Evolutionary conservation across 2,797 vertebrate species (phyloP).

Genomic region (Pipistrellus kuhlii): DNA sequence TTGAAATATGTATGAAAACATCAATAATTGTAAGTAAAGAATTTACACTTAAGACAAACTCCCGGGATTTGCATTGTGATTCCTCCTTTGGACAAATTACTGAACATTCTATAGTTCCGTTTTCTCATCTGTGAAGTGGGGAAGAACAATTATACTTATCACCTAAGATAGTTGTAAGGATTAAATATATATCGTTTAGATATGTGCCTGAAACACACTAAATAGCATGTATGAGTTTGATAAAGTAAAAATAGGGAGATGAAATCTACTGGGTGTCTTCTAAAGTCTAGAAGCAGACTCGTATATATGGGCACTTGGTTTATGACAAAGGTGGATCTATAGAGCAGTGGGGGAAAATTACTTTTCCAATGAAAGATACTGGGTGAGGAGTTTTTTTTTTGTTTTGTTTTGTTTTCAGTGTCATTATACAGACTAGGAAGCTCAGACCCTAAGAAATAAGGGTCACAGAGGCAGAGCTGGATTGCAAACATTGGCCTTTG

Average conservation of each 20-base stretch:
- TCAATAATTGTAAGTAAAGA: conserved; percentile 1
- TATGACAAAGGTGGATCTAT: neutral
- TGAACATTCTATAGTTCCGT: neutral
- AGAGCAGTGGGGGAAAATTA: neutral
- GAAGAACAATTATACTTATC: neutral
- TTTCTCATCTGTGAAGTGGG: neutral
- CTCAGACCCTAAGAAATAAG: conserved; percentile 16
- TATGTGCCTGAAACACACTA: neutral
- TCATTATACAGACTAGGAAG: neutral
- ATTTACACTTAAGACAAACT: neutral
- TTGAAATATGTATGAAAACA: neutral
- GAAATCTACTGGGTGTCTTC: conserved; percentile 3
- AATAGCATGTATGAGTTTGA: neutral
- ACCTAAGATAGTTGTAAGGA: neutral
- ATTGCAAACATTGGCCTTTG: neutral
- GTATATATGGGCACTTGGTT: neutral
- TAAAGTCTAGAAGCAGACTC: neutral
- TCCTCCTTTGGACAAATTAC: conserved; percentile 7
- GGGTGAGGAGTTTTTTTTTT: too few relatives aligned
- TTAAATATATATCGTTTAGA: neutral
- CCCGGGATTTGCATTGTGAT: neutral
- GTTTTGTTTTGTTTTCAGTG: too few relatives aligned
- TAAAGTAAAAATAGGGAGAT: neutral
- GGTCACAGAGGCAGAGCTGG: neutral
- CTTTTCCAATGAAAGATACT: conserved; percentile 12